Evolutionary conservation across 2,797 vertebrate species (phyloP).

Genomic region (Monodelphis domestica): DNA sequence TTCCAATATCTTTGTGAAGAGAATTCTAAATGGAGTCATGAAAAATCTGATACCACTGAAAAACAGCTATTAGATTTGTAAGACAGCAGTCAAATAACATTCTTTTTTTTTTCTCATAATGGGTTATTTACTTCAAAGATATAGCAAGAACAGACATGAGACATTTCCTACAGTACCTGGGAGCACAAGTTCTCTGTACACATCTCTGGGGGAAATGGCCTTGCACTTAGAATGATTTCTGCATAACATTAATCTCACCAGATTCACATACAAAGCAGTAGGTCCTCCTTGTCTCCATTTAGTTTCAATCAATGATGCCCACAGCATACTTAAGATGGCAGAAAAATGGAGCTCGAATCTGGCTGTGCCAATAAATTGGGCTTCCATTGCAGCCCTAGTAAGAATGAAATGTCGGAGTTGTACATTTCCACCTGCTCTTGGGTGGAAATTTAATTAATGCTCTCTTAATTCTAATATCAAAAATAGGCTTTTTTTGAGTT

Average conservation of each 20-base stretch:
- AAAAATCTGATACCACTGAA: no score
- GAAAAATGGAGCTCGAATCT: neutral
- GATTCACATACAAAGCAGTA: neutral
- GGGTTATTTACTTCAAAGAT: neutral
- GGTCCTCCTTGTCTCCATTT: neutral
- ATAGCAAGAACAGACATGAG: neutral
- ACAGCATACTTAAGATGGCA: neutral
- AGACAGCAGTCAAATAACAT: neutral
- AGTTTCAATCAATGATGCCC: neutral
- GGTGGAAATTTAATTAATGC: neutral
- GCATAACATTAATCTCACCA: neutral
- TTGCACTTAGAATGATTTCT: neutral
- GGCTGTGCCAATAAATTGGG: neutral
- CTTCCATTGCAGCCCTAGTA: neutral
- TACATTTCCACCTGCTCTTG: neutral
- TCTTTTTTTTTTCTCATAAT: neutral
- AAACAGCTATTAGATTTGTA: neutral
- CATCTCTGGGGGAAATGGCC: neutral
- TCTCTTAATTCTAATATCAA: neutral
- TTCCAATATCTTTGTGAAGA: no score
- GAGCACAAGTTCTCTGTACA: neutral
- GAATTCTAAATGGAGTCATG: no score
- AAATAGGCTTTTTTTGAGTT: neutral
- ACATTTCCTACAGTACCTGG: neutral
- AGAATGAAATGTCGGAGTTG: neutral